Conservation (phyloP, 2,797 vertebrate genomes). For the Smutsia temminckii region DNA sequence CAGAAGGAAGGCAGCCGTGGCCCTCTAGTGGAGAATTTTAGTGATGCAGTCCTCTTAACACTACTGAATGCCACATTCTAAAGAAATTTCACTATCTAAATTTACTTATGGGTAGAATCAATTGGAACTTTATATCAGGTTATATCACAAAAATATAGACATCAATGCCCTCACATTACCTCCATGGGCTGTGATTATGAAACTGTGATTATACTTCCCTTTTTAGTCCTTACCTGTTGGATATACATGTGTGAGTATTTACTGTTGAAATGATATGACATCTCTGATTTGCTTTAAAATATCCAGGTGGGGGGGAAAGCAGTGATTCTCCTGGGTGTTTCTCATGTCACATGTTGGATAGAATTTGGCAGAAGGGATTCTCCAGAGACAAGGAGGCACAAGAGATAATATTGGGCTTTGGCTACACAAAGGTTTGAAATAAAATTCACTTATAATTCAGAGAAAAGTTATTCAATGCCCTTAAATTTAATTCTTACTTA, state of each 20-base stretch:
- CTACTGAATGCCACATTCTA: not conserved
- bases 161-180: not conserved
- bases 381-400: not conserved
- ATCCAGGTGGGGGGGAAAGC: not conserved
- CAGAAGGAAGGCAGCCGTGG: not conserved
- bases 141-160: not conserved
- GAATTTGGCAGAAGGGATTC: not conserved
- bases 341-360: not conserved
- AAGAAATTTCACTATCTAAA: not conserved
- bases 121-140: not conserved
- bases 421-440: not conserved
- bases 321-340: not conserved
- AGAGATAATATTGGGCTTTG: not conserved
- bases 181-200: not conserved
- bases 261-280: not conserved
- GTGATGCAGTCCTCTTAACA: not conserved
- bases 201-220: not conserved
- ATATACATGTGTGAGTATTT: not conserved
- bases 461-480: not conserved
- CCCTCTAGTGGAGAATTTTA: conserved; percentile 72
- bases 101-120: not conserved
- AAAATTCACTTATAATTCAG: not conserved
- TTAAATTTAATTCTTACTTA: not conserved
- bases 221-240: not conserved
- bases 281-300: conserved; percentile 37